Conservation (phyloP, 2,888 invertebrate genomes). For the Troglohyphantes excavatus region DNA sequence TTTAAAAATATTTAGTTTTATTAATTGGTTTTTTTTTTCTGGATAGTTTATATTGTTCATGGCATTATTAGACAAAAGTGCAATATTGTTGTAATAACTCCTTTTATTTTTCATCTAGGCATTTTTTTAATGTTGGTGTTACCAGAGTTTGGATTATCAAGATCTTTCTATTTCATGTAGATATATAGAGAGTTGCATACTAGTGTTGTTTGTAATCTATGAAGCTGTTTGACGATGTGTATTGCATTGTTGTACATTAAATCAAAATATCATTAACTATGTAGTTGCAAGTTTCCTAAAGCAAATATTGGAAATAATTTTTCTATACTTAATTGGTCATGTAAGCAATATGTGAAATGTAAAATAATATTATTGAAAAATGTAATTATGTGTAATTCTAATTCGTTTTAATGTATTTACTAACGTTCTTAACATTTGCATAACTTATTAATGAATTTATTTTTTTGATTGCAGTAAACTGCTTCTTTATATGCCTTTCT, state of each 20-base stretch:
- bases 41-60: neutral
- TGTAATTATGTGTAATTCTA: too few species aligned
- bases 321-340: too few species aligned
- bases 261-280: neutral
- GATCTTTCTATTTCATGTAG: neutral
- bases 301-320: neutral
- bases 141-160: neutral
- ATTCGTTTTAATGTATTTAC: too few species aligned
- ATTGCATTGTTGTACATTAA: neutral
- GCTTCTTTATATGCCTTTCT: too few species aligned
- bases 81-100: neutral
- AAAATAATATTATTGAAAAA: too few species aligned
- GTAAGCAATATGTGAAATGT: too few species aligned
- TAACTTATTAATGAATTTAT: too few species aligned
- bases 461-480: too few species aligned
- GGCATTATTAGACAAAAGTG: neutral
- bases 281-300: neutral
- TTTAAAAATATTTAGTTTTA: neutral
- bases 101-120: neutral
- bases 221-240: neutral
- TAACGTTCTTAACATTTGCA: too few species aligned
- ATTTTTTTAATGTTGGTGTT: neutral
- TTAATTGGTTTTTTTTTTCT: neutral
- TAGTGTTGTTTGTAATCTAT: neutral
- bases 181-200: neutral